phyloP scores from a whole-genome alignment of 2,888 invertebrate genomes.

The Ophioninae sp. region DNA sequence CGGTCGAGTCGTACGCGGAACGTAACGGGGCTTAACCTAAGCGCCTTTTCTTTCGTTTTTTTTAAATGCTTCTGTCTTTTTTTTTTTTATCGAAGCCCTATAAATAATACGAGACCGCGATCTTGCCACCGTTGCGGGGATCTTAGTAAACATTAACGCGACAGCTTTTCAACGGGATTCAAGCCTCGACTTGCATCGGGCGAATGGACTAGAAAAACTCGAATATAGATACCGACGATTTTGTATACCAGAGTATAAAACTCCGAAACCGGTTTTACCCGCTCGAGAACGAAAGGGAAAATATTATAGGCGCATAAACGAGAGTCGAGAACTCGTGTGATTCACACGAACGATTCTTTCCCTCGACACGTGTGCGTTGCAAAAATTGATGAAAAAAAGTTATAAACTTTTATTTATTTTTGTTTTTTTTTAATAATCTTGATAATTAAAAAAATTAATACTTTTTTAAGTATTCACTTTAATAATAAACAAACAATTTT shows the following conservation, averaged over 20 bases:
- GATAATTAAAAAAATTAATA: not conserved
- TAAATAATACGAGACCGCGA: constrained; percentile 52
- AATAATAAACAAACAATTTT: no score
- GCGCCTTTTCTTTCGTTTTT: constrained; percentile 19
- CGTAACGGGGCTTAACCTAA: constrained; percentile 38
- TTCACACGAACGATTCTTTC: constrained; percentile 27
- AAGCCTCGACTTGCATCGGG: not conserved
- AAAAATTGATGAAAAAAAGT: constrained; percentile 4
- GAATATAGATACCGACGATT: constrained; percentile 20
- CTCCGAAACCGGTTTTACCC: constrained; percentile 27
- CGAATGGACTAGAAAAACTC: constrained; percentile 23
- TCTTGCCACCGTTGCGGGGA: constrained; percentile 20
- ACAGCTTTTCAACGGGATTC: not conserved
- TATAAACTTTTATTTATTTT: not conserved
- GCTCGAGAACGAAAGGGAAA: constrained; percentile 21
- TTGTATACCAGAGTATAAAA: constrained; percentile 22
- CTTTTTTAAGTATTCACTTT: no score
- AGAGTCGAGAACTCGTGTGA: constrained; percentile 48
- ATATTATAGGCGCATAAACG: constrained; percentile 12
- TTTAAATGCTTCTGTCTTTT: not conserved
- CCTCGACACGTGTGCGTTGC: not conserved
- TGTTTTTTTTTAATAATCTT: not conserved
- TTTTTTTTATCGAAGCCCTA: constrained; percentile 48
- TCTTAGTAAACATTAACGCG: not conserved
- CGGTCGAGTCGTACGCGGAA: constrained; percentile 43